phyloP scores from a whole-genome alignment of 2,113 vertebrate species.

The Phalacrocorax pelagicus region DNA sequence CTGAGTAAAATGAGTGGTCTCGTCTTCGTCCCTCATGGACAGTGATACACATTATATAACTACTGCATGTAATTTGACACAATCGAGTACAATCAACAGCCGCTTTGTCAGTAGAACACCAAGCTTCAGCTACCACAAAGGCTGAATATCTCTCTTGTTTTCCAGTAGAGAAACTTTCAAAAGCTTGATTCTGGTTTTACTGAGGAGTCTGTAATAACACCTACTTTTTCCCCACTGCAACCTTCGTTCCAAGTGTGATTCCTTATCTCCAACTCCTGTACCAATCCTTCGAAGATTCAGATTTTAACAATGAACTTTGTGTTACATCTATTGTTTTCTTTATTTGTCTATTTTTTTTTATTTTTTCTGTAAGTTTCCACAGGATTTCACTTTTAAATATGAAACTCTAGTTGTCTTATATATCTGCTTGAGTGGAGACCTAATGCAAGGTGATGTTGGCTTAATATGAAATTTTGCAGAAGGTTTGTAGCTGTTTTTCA shows the following conservation, averaged over 20 bases:
- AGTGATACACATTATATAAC: background rate
- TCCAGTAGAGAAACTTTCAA: background rate
- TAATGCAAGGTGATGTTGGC: background rate
- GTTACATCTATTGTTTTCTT: background rate
- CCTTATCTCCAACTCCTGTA: background rate
- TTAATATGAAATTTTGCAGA: background rate
- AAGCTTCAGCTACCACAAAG: background rate
- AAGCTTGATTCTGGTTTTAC: background rate
- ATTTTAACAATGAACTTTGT: background rate
- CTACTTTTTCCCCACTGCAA: background rate
- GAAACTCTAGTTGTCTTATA: background rate
- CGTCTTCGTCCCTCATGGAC: conserved; percentile 15
- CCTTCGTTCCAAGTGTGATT: background rate
- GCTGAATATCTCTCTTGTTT: background rate
- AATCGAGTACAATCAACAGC: background rate
- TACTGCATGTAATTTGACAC: background rate
- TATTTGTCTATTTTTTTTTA: background rate
- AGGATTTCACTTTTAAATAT: background rate
- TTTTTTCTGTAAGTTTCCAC: background rate
- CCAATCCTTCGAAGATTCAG: background rate
- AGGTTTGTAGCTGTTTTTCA: background rate
- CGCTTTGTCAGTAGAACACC: background rate
- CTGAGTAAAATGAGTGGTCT: conserved; percentile 38
- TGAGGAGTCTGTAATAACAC: background rate
- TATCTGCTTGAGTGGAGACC: background rate